Base-by-base conservation (phyloP, 2,888 invertebrate species). In the Drosophila subsilvestris region DNA sequence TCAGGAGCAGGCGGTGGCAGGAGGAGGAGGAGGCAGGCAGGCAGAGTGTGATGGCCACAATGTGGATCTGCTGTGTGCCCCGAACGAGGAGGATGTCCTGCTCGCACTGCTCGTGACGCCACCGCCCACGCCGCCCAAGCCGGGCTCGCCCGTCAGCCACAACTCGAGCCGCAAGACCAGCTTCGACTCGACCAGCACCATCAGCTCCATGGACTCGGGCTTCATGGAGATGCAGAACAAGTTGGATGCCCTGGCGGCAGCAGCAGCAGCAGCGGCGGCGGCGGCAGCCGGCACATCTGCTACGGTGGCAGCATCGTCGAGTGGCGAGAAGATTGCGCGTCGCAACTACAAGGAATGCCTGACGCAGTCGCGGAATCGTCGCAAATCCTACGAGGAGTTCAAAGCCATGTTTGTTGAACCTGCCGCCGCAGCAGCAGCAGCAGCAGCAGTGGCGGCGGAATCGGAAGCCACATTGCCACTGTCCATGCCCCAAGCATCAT, bases 301-400 rank as follows among this genome's bases (percentile, higher is more conserved):
- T n/a, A 29, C 65, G 4, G 17, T n/a, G 32, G 7, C 53, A 20
- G n/a, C 67, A 18, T 25, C 29, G 17, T 12, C 17, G 25, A 20
- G 44, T 49, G 59, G 57, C 10, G 92, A 92, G 67, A 91, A 91
- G 65, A 90, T 90, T 18, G 87, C 91, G 1, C 82, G 90, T 54
- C 87, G 90, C 56, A 92, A 91, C 74, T 89, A 92, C 57, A 92
- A 91, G 70, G 92, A 92, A 65, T 92, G 92, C 29, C 74, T 92
- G 61, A 91, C 91, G 53, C 92, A 92, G 74, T 92, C 92, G 14
- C 86, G 92, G 17, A 92, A 92, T 75, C 91, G 92, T 7, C 90
- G 92, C 66, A 92, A 92, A 71, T 92, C 92, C 32, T 92, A 92
- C 70, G 92, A 92, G 69, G 92, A 92, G 79, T 92, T 92, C 70